Conservation (phyloP, 2,888 invertebrate genomes). For the Orthosia gracilis region DNA sequence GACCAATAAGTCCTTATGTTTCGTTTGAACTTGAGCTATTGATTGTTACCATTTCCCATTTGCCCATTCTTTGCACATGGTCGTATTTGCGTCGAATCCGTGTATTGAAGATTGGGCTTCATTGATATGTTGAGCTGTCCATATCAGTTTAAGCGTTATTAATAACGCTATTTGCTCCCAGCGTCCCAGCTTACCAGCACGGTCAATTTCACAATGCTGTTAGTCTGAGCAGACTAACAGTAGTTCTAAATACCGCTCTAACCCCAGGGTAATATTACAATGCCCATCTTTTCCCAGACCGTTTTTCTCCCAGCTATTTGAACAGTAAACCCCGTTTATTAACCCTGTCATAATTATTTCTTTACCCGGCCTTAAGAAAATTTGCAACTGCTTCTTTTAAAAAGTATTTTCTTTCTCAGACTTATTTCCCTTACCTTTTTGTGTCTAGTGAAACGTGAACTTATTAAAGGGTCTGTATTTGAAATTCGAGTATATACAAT, state of each 20-base stretch:
- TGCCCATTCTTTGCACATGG: slow-evolving; percentile 26
- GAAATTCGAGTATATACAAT: slow-evolving; percentile 37
- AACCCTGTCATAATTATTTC: slow-evolving; percentile 49
- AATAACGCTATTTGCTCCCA: slow-evolving; percentile 36
- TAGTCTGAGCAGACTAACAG: neutral
- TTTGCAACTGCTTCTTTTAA: slow-evolving; percentile 36
- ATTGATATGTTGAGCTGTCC: slow-evolving; percentile 14
- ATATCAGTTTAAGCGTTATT: slow-evolving; percentile 21
- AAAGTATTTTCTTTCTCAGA: slow-evolving; percentile 41
- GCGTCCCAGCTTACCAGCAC: slow-evolving; percentile 12
- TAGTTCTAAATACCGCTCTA: neutral
- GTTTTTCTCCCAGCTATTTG: slow-evolving; percentile 18
- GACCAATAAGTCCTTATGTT: slow-evolving; percentile 14
- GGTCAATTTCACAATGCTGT: neutral
- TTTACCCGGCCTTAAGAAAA: slow-evolving; percentile 25
- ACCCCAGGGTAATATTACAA: slow-evolving; percentile 16
- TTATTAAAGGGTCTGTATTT: slow-evolving; percentile 38
- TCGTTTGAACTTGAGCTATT: slow-evolving; percentile 11
- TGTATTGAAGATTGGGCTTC: neutral
- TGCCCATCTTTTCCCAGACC: neutral
- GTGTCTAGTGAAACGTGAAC: slow-evolving; percentile 46
- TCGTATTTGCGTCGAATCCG: slow-evolving; percentile 11
- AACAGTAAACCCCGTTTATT: slow-evolving; percentile 41
- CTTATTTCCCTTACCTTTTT: slow-evolving; percentile 37
- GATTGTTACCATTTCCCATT: no score